Conservation (phyloP, 1,140 invertebrate species). For the Amyelois transitella region DNA sequence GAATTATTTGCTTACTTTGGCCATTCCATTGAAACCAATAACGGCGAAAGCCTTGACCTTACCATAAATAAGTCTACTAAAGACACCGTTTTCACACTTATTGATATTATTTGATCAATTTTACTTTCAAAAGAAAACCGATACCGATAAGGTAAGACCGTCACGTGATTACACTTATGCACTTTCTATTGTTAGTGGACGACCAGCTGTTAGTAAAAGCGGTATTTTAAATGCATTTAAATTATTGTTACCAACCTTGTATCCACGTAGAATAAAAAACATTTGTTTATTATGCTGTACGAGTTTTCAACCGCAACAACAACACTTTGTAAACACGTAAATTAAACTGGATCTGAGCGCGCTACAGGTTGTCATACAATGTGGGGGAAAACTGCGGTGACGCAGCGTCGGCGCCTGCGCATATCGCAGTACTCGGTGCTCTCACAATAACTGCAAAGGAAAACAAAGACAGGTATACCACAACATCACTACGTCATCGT, state of each 20-base stretch:
- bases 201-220: conserved; percentile 14
- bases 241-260: background rate
- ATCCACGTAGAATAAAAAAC: conserved; percentile 1
- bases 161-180: background rate
- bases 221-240: background rate
- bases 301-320: background rate
- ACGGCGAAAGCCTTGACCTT: too few relatives aligned
- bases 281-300: conserved; percentile 4
- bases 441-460: background rate
- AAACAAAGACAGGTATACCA: conserved; percentile 6
- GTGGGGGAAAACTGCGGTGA: conserved; percentile 19
- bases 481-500: conserved; percentile 1
- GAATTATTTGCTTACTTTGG: too few relatives aligned
- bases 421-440: conserved; percentile 7
- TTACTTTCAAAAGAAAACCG: background rate
- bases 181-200: conserved; percentile 16
- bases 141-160: background rate
- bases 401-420: conserved; percentile 24
- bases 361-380: conserved; percentile 16
- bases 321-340: conserved; percentile 9
- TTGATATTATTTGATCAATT: too few relatives aligned
- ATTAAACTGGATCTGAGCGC: conserved; percentile 4
- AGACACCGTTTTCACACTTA: too few relatives aligned
- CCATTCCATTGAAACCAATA: too few relatives aligned
- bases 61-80: too few relatives aligned